Conservation (phyloP, 1,140 invertebrate genomes). For the Eupristina koningsbergeri region DNA sequence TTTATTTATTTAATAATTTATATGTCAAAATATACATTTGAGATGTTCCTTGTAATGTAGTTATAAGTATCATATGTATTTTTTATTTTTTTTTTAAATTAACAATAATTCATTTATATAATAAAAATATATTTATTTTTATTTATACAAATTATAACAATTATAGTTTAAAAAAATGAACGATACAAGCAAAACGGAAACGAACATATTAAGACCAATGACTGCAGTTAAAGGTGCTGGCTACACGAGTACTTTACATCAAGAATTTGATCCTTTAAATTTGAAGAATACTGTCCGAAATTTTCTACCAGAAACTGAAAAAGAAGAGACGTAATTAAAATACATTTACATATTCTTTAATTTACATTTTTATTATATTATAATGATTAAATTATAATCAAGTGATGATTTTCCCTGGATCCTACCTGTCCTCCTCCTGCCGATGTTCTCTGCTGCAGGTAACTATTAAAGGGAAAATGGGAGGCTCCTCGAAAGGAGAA, state of each 20-base stretch:
- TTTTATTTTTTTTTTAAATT: too few species aligned
- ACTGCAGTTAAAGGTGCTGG: slow-evolving; percentile 96
- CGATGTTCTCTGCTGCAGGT: too few species aligned
- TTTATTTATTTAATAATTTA: not conserved
- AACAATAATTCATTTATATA: not conserved
- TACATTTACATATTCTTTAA: not conserved
- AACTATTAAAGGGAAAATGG: too few species aligned
- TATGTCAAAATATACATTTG: too few species aligned
- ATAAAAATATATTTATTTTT: not conserved
- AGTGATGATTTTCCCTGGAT: too few species aligned
- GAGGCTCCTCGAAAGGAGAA: too few species aligned
- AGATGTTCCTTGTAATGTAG: too few species aligned
- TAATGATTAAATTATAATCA: too few species aligned
- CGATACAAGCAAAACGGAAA: slow-evolving; percentile 61
- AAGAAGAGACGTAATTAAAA: slow-evolving; percentile 81
- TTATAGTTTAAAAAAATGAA: slow-evolving; percentile 65
- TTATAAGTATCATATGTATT: too few species aligned
- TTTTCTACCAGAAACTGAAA: slow-evolving; percentile 78
- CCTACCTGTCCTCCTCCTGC: too few species aligned
- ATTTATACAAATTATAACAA: not conserved
- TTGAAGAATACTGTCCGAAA: slow-evolving; percentile 74
- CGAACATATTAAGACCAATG: slow-evolving; percentile 82
- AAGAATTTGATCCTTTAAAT: slow-evolving; percentile 85
- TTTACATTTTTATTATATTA: too few species aligned
- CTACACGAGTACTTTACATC: slow-evolving; percentile 85